Evolutionary conservation across 2,888 invertebrate species (phyloP).

Genomic region (Pyralis farinalis): DNA sequence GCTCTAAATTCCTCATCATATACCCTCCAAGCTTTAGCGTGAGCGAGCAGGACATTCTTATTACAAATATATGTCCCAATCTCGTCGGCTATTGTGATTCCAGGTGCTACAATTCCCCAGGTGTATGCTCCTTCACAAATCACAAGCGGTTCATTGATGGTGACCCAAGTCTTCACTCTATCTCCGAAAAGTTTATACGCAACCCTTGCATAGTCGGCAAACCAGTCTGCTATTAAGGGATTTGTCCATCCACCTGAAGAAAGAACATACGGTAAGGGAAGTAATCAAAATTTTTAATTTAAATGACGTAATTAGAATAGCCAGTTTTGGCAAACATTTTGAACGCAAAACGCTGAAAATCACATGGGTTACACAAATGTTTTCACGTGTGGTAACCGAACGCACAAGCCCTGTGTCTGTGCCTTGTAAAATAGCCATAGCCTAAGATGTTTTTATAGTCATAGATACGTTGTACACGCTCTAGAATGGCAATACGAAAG

Average conservation of each 20-base stretch:
- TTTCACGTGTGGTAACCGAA: too few species aligned
- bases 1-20: slow-evolving; percentile 72
- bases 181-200: slow-evolving; percentile 28
- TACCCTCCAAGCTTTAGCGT: slow-evolving; percentile 80
- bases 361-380: too few species aligned
- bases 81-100: slow-evolving; percentile 17
- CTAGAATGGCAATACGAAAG: too few species aligned
- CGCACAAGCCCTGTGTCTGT: too few species aligned
- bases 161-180: slow-evolving; percentile 34
- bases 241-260: slow-evolving; percentile 73
- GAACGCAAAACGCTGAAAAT: too few species aligned
- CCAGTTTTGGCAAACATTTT: too few species aligned
- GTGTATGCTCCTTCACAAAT: slow-evolving; percentile 51
- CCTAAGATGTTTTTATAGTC: too few species aligned
- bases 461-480: too few species aligned
- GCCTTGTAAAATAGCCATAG: too few species aligned
- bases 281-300: too few species aligned
- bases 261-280: too few species aligned
- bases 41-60: slow-evolving; percentile 79
- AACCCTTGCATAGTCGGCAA: slow-evolving; percentile 27
- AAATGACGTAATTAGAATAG: too few species aligned
- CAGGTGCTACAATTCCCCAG: slow-evolving; percentile 41
- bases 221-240: slow-evolving; percentile 29
- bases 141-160: slow-evolving; percentile 31
- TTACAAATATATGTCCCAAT: slow-evolving; percentile 46